Base-by-base conservation (phyloP, 2,888 invertebrate species). In the Tetanocera ferruginea region DNA sequence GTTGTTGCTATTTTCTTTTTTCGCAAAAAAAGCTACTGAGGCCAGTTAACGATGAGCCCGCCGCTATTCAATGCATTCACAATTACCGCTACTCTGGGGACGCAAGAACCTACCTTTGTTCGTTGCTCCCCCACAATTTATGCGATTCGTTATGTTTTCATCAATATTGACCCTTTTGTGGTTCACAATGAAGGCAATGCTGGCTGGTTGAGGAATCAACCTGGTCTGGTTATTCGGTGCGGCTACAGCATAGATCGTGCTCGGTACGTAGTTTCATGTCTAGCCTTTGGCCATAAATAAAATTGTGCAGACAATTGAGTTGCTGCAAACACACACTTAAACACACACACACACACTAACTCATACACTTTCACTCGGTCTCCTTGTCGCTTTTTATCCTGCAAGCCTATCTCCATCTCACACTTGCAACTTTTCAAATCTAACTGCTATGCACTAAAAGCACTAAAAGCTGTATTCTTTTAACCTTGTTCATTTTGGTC, bases 231-330 rank as follows among this genome's bases (percentile, higher is more conserved):
- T 43, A 9, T 69, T 37, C 49, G 17, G 49, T 19, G 25, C 11
- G 8, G 8, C 43, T 17, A 17, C n/a, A 43, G 28, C 19, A 3
- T 51, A 49, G 31, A 51, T 14, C 49, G 14, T 49, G 5, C 25
- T 31, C 55, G 52, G 25, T 69, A 11, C 14, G 25, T 51, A 51
- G 37, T 34, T 69, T 19, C 67, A 75, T 55, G 75, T 75, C 75
- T 75, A 75, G 75, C 75, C 66, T 37, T 25, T n/a, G 73, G 75
- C 23, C 55, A 75, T 75, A 75, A 75, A 75, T 75, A 75, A 67
- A 75, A 75, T 34, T 37, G 37, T 55, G 55, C 57, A 75, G 75
- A 75, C 75, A 75, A 67, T 75, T 43, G 66, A 43, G 66, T 67
- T 67, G 66, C 43, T 49, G 23, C 31, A 67, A 19, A 3, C 34